Evolutionary conservation across 92 coral and sea anemone species (phyloP), one percentile per base, ranked within the genome.

Genomic region (Actinostola sp.): DNA sequence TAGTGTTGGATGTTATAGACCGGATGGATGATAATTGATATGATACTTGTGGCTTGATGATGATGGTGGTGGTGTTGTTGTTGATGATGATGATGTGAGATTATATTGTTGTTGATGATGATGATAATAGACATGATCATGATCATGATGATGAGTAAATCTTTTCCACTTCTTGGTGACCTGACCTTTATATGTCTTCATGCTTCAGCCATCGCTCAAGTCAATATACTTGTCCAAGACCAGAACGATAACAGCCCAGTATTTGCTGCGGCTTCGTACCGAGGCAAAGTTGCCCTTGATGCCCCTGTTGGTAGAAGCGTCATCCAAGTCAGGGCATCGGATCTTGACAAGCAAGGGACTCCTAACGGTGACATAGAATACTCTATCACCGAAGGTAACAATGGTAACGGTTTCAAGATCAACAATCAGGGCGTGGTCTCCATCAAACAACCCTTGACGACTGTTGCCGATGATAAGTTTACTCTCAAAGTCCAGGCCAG

Each of bases 291-390:
- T 24, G 75, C 92, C 38, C 80, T 90, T 2, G 92, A 85, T 66
- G 85, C 89, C 7, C 20, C 45, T 9, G 55, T 76, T 3, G 86
- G 68, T 31, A 42, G 87, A 13, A 82, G 79, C 34, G 84, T 90
- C 7, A 59, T 90, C 54, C 83, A 83, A 43, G 92, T 90, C 11
- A 76, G 78, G 0, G 97, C 97, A 29, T 83, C 97, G n/a, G 97
- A 90, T 53, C 82, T 87, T 57, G 97, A 90, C 30, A 42, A 53
- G 29, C 20, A 53, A 25, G 56, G 81, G 7, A 79, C 84, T n/a
- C 71, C 85, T 43, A 90, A 90, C 51, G 84, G 89, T 7, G 80
- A 73, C 23, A 73, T 84, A 23, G 78, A 84, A 11, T 88, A 77
- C 69, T 73, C 80, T 44, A 85, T 82, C 23, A 75, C 65, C 23